A percentile compares a stretch with the other conserved stretches of the same genome.
Conservation (phyloP, 2,888 invertebrate species). For the Actias luna region DNA sequence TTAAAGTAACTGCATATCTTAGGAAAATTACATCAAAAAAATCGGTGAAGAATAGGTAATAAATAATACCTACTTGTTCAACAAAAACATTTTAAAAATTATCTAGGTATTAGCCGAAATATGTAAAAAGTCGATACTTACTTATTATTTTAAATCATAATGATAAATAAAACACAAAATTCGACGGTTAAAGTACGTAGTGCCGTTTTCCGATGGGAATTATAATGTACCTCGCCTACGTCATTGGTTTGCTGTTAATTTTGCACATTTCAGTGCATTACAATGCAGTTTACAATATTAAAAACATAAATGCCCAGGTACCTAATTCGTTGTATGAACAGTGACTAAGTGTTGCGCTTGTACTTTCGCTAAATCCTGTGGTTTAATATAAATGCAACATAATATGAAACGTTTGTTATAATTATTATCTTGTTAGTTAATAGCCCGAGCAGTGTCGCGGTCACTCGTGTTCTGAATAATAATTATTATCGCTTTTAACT, state of each 20-base stretch:
- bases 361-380: constrained; percentile 9
- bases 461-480: constrained; percentile 20
- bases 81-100: too few relatives aligned
- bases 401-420: constrained; percentile 37
- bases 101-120: too few relatives aligned
- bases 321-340: constrained; percentile 6
- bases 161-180: background rate
- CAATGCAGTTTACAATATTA: background rate
- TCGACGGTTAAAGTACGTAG: background rate
- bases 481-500: background rate
- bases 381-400: constrained; percentile 17
- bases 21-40: too few relatives aligned
- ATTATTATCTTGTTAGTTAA: constrained; percentile 27
- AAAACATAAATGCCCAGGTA: background rate
- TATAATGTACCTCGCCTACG: background rate
- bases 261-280: constrained; percentile 2
- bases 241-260: background rate
- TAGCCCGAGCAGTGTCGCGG: constrained; percentile 32
- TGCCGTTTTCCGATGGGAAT: background rate
- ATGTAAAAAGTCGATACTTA: too few relatives aligned
- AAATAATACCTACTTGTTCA: too few relatives aligned
- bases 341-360: constrained; percentile 11
- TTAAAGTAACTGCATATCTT: too few relatives aligned
- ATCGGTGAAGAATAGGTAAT: too few relatives aligned
- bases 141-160: background rate